A percentile compares a stretch with the other conserved stretches of the same genome.
Evolutionary conservation across 2,113 vertebrate genomes (phyloP).

Genomic region (Kryptolebias marmoratus): DNA sequence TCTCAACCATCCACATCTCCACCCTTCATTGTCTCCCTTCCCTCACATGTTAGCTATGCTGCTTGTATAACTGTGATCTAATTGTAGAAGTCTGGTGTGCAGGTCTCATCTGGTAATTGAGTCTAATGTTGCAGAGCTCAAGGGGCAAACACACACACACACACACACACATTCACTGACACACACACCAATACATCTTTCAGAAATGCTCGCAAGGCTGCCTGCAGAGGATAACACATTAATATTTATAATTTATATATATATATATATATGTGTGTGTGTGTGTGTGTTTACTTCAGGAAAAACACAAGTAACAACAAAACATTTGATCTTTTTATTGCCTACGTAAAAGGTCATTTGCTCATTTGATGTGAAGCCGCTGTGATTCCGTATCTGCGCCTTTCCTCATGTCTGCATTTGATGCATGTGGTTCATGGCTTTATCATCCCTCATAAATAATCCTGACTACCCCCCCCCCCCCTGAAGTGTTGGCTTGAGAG

Average conservation of each 20-base stretch:
- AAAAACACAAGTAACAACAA: constrained; percentile 18
- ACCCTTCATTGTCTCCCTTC: constrained; percentile 9
- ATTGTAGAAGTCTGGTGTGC: constrained; percentile 41
- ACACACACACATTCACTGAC: neutral
- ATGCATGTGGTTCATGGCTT: constrained; percentile 34
- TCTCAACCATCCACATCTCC: neutral
- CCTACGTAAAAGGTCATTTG: neutral
- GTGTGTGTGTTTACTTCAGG: neutral
- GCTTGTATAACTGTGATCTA: constrained; percentile 52
- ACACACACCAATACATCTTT: neutral
- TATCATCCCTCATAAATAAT: constrained; percentile 48
- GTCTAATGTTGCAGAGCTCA: constrained; percentile 23
- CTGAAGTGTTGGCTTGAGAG: constrained; percentile 44
- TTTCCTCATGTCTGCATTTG: neutral
- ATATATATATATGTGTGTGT: too few relatives aligned
- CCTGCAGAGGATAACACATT: neutral
- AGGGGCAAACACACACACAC: constrained; percentile 4
- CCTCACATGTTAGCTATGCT: constrained; percentile 3
- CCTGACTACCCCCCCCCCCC: constrained; percentile 14
- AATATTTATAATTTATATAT: constrained; percentile 16
- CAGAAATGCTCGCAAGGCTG: neutral
- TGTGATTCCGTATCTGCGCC: neutral
- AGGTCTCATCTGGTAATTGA: constrained; percentile 28
- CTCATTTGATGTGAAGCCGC: constrained; percentile 17
- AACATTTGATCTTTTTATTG: constrained; percentile 2